Percentiles rank a stretch among this genome's conserved stretches.
phyloP scores from a whole-genome alignment of 2,888 invertebrate species.

The Xylota segnis region DNA sequence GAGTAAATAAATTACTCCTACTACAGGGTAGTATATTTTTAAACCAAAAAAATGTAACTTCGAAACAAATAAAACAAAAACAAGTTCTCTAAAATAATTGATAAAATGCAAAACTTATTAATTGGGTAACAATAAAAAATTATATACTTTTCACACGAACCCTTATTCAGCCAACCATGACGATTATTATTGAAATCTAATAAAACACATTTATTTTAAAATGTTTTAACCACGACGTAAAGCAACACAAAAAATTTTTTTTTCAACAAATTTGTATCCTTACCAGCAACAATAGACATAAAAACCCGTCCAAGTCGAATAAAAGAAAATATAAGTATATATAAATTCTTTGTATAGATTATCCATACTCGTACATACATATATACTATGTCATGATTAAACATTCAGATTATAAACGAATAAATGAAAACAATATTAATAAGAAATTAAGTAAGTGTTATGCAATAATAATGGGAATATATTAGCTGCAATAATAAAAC shows the following conservation, averaged over 20 bases:
- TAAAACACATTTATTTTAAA: background rate
- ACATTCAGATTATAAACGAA: background rate
- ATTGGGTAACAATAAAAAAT: slow-evolving; percentile 6
- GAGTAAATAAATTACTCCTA: slow-evolving; percentile 52
- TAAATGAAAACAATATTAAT: background rate
- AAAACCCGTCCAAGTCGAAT: slow-evolving; percentile 51
- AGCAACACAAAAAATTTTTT: background rate
- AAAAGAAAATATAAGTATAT: slow-evolving; percentile 20
- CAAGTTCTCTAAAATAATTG: slow-evolving; percentile 26
- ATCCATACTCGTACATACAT: background rate
- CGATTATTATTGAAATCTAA: background rate
- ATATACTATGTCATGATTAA: slow-evolving; percentile 10
- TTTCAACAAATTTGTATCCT: slow-evolving; percentile 1
- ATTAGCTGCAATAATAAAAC: background rate
- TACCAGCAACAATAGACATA: slow-evolving; percentile 39
- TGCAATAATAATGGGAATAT: background rate
- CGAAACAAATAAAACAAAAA: background rate
- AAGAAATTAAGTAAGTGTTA: slow-evolving; percentile 3
- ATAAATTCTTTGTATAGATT: slow-evolving; percentile 12
- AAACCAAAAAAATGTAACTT: slow-evolving; percentile 5
- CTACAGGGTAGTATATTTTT: slow-evolving; percentile 56
- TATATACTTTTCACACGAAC: slow-evolving; percentile 6
- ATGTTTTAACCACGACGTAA: background rate
- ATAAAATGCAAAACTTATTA: slow-evolving; percentile 39
- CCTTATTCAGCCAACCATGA: slow-evolving; percentile 8